These are phyloP conservation scores for Plebejus argus DNA, from an alignment of 2,888 invertebrate genomes.

Conservation along the genomic window DNA sequence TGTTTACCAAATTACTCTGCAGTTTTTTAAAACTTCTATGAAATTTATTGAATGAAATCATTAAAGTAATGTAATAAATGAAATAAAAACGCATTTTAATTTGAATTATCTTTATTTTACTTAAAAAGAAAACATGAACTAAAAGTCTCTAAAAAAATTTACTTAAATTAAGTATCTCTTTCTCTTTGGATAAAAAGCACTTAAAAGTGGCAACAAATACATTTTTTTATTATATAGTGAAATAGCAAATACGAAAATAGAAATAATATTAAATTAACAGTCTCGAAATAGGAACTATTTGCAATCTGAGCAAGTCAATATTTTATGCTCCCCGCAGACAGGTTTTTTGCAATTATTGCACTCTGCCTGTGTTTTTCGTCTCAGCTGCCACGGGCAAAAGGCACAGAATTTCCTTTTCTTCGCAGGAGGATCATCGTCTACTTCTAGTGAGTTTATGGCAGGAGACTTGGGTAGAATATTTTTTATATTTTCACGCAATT, in stretches of 20 bases:
- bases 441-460: background rate
- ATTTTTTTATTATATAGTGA: background rate
- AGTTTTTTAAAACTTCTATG: background rate
- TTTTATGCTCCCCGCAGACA: conserved; percentile 17
- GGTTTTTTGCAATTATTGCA: conserved; percentile 26
- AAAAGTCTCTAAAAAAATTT: background rate
- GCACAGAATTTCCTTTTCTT: conserved; percentile 31
- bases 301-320: background rate
- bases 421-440: background rate
- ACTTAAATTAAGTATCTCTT: background rate
- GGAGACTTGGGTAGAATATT: conserved; percentile 9
- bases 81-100: no score
- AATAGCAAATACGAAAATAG: background rate
- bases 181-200: background rate
- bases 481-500: background rate
- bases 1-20: background rate
- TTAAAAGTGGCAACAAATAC: background rate
- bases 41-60: background rate
- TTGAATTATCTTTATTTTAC: no score
- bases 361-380: conserved; percentile 25
- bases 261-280: background rate
- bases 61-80: background rate
- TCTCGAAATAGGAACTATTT: background rate
- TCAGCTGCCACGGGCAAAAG: conserved; percentile 19
- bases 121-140: background rate